Conservation (phyloP, 2,113 vertebrate genomes). For the Engystomops pustulosus region DNA sequence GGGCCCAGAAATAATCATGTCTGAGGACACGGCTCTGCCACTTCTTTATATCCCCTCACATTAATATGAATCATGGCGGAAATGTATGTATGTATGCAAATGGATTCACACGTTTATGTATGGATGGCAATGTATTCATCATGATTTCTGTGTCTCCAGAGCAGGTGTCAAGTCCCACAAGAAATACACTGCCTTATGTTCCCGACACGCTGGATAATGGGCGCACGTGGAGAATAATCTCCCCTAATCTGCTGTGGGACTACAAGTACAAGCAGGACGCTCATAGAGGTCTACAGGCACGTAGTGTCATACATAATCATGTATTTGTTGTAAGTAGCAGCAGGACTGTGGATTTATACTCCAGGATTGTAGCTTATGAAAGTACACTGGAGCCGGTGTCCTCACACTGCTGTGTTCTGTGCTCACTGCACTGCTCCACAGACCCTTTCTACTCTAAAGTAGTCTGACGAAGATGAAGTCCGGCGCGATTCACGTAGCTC, state of each 20-base stretch:
- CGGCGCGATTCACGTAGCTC: too few relatives aligned
- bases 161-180: rapidly evolving
- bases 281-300: too few relatives aligned
- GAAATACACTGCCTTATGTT: neutral
- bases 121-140: neutral
- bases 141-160: neutral
- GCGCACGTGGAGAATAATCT: neutral
- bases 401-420: too few relatives aligned
- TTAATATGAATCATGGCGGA: constrained; percentile 22
- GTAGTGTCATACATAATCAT: too few relatives aligned
- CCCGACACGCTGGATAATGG: neutral
- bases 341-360: too few relatives aligned
- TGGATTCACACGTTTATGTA: constrained; percentile 29
- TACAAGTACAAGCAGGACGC: neutral
- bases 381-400: too few relatives aligned
- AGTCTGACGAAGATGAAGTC: too few relatives aligned
- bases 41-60: neutral
- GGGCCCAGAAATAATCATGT: neutral
- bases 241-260: neutral
- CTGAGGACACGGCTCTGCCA: neutral
- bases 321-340: too few relatives aligned
- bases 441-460: too few relatives aligned
- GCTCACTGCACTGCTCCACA: too few relatives aligned
- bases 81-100: constrained; percentile 41
- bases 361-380: too few relatives aligned